Base-by-base conservation (phyloP, 2,113 vertebrate species). In the Chaetorhynchus papuensis region DNA sequence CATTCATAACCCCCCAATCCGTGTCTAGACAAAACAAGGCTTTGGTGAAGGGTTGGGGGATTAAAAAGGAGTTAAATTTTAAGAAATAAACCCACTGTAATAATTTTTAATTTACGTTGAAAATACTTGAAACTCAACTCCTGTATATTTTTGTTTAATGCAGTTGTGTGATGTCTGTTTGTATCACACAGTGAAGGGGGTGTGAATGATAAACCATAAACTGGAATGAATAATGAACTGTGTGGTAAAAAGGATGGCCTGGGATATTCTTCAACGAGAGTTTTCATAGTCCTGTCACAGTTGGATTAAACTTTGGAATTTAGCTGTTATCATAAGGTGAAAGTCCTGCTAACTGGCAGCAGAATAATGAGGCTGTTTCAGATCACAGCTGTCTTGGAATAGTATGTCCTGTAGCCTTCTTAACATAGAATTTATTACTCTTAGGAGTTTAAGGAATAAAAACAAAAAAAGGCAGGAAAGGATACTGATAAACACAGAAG, bases 1-100 rank as follows among this genome's bases (percentile, higher is more conserved):
- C 6, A 2, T 28, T 17, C 13, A 5, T 35, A 22, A 9, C 2
- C 20, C 18, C 35, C 63, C 19, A 18, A 0, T 2, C 37, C 1
- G 0, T 37, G 53, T 24, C 35, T 22, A 23, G 60, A 13, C 17
- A 35, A 35, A 45, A 11, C 3, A 7, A 37, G 10, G 33, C 57
- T 47, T 33, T 27, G 33, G 1, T 3, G 19, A 24, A 65, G 27
- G 21, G 3, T 6, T 54, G n/a, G 5, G 17, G 24, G 6, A 9
- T 33, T 57, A 24, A 56, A 64, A 39, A 16, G 8, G 13, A 5
- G 6, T 47, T 35, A 65, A 15, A 37, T 21, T 41, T 52, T 28
- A 10, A 21, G 15, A 12, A 53, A 33, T 30, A 41, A 84, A 27
- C 19, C 4, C 37, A 5, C 9, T 33, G 11, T 13, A 33, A 19